Conservation (phyloP, 2,113 vertebrate genomes). For the Paramisgurnus dabryanus region DNA sequence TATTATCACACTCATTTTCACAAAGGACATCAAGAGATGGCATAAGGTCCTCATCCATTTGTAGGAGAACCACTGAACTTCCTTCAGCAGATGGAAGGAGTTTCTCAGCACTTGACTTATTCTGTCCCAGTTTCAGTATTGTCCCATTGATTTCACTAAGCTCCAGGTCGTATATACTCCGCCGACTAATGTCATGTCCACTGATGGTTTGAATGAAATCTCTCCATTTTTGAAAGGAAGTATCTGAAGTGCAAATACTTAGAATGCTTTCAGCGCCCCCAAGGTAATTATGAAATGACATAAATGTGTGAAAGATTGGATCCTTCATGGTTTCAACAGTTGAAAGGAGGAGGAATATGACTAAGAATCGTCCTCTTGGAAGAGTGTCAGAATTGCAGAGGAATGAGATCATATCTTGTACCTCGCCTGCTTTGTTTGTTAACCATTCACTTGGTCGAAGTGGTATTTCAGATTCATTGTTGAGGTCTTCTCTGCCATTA, state of each 20-base stretch:
- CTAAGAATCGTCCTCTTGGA: constrained; percentile 67
- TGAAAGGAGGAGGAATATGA: constrained; percentile 73
- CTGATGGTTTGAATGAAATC: constrained; percentile 26
- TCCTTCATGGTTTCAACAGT: constrained; percentile 67
- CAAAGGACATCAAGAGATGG: constrained; percentile 71
- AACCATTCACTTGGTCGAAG: constrained; percentile 10
- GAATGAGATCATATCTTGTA: constrained; percentile 36
- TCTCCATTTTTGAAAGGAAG: constrained; percentile 31
- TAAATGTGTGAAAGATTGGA: constrained; percentile 71
- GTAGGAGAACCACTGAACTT: constrained; percentile 58
- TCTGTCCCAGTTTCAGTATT: constrained; percentile 29
- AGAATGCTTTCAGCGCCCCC: constrained; percentile 66
- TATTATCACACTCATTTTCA: constrained; percentile 80
- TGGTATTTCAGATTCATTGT: not conserved
- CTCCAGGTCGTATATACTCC: constrained; percentile 30
- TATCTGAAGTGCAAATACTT: constrained; percentile 44
- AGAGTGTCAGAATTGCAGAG: constrained; percentile 68
- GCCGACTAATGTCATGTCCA: not conserved
- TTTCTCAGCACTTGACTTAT: constrained; percentile 41
- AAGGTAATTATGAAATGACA: constrained; percentile 74
- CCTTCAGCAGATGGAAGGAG: constrained; percentile 65
- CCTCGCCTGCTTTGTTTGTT: not conserved
- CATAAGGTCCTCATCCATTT: constrained; percentile 67
- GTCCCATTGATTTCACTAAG: constrained; percentile 48
- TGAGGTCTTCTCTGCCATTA: constrained; percentile 67